A percentile compares a stretch with the other conserved stretches of the same genome.
phyloP scores from a whole-genome alignment of 2,797 vertebrate genomes.

The Coracias cyanogaster region DNA sequence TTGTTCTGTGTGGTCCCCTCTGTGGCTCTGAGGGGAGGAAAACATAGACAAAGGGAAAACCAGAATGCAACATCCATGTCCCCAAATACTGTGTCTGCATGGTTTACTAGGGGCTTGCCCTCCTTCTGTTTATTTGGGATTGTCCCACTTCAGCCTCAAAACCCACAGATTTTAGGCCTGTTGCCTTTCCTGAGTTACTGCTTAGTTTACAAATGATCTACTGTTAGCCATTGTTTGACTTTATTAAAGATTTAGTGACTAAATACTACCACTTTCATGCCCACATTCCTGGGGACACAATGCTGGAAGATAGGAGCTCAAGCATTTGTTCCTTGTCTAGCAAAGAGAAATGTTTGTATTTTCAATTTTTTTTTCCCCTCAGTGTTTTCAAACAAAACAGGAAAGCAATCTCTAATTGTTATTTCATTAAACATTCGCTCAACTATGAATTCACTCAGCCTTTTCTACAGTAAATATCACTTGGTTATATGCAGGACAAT shows the following conservation, averaged over 20 bases:
- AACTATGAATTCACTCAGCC: background rate
- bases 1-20: background rate
- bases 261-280: background rate
- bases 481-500: background rate
- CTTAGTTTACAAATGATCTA: background rate
- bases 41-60: background rate
- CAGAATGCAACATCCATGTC: background rate
- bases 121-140: background rate
- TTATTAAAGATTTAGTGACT: background rate
- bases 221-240: background rate
- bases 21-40: background rate
- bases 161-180: background rate
- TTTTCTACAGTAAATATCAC: slow-evolving; percentile 22
- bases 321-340: background rate
- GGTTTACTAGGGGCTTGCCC: background rate
- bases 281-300: background rate
- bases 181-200: background rate
- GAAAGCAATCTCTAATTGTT: background rate
- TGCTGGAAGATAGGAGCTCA: background rate
- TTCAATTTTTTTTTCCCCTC: background rate
- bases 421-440: slow-evolving; percentile 1
- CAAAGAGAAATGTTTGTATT: background rate
- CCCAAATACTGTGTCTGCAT: background rate
- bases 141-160: background rate
- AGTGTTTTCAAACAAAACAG: slow-evolving; percentile 10